Base-by-base conservation (phyloP, 1,140 invertebrate genomes). In the Chymomyza costata region DNA sequence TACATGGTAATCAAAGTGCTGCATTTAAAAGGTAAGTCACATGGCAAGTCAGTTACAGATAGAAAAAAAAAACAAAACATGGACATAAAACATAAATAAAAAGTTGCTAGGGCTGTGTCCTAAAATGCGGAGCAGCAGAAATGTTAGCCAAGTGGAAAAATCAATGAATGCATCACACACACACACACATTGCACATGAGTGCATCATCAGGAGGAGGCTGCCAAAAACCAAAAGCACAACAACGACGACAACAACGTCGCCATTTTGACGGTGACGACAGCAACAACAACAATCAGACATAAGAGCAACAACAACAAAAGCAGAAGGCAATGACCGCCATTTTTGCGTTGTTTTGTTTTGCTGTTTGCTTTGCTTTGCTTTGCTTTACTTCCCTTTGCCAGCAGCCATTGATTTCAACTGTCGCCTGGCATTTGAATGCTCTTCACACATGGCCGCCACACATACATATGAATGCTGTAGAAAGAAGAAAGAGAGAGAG, bases 321-420 rank as follows among this genome's bases (percentile, higher is more conserved):
- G 46, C 35, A 49, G 15, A 30, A 19, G 8, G 17, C 1, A 2
- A 10, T 45, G 55, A 38, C 55, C 34, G 40, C 62, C 63, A 66
- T 66, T 56, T n/a, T 68, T 60, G 56, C 56, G 53, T 44, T 41
- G 56, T 18, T 35, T 45, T 43, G 56, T 25, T 56, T 30, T 21
- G 44, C 45, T 40, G n/a, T n/a, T 66, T 43, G 40, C 38, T 28
- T 17, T 8, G 18, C 18, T 48, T 16, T 47, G 45, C 15, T 25
- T 50, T 67, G 49, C 47, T 38, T 55, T 65, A 54, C n/a, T n/a
- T n/a, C 38, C 49, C 56, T 61, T 28, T 15, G 30, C 16, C 50
- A 40, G 45, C 41, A 35, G 41, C 21, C 48, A 52, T 53, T 65
- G 62, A 65, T 59, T 58, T 40, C 62, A 50, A 31, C 10, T 31